Conservation (phyloP, 1,140 invertebrate species). For the Marisa cornuarietis region DNA sequence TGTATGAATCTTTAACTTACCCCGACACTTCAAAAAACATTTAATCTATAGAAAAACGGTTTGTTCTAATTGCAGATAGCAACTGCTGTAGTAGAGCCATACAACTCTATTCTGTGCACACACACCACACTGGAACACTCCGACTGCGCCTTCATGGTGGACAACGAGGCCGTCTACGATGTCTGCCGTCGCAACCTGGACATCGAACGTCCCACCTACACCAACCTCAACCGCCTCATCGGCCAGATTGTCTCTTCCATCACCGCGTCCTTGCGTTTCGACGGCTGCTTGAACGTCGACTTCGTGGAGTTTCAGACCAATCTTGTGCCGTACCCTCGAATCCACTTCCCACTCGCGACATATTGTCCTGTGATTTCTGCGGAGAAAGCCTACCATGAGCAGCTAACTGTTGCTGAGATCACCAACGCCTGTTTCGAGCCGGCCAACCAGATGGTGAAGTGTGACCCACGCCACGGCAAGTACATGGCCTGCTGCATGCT, state of each 20-base stretch:
- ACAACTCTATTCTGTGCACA: constrained; percentile 65
- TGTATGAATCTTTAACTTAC: constrained; percentile 68
- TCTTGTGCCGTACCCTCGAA: constrained; percentile 52
- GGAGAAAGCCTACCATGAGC: constrained; percentile 57
- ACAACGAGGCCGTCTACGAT: constrained; percentile 90
- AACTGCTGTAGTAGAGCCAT: constrained; percentile 61
- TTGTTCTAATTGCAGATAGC: constrained; percentile 59
- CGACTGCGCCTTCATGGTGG: constrained; percentile 73
- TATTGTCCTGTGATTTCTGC: constrained; percentile 44
- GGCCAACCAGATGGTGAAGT: constrained; percentile 90
- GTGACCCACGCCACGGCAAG: constrained; percentile 84
- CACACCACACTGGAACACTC: constrained; percentile 66
- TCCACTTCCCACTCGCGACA: constrained; percentile 47
- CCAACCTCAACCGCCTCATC: constrained; percentile 55
- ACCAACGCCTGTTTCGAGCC: constrained; percentile 81
- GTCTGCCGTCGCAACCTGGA: constrained; percentile 88
- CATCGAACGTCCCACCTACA: constrained; percentile 77
- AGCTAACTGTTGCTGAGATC: constrained; percentile 76
- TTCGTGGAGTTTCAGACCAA: constrained; percentile 69
- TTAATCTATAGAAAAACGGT: not conserved
- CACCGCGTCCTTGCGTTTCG: constrained; percentile 65
- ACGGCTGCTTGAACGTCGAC: constrained; percentile 55
- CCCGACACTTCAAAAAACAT: not conserved
- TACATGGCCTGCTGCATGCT: constrained; percentile 80
- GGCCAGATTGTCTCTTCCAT: constrained; percentile 71